Evolutionary conservation across 2,113 vertebrate species (phyloP).

Genomic region (Anthoscopus minutus): DNA sequence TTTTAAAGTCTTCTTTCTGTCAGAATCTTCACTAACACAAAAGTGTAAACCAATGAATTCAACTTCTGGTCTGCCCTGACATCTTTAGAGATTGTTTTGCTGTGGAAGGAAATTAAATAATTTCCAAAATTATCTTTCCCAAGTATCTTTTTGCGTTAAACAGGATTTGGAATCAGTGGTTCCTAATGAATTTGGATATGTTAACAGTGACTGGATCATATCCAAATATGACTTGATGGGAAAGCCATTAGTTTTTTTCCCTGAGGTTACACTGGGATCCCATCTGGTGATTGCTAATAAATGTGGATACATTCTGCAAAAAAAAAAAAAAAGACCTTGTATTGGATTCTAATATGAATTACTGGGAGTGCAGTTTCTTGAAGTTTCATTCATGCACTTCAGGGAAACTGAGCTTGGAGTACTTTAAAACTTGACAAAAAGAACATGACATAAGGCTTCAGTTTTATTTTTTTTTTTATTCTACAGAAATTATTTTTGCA

Average conservation of each 20-base stretch:
- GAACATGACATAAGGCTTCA: background rate
- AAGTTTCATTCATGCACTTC: background rate
- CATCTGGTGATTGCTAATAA: constrained; percentile 61
- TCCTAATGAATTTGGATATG: constrained; percentile 49
- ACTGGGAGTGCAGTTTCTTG: background rate
- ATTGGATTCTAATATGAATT: constrained; percentile 6
- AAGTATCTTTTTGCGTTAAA: constrained; percentile 3
- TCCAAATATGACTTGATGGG: constrained; percentile 61
- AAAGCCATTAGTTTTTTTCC: constrained; percentile 59
- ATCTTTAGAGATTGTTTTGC: background rate
- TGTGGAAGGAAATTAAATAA: constrained; percentile 12
- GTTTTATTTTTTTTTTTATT: background rate
- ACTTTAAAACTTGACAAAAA: background rate
- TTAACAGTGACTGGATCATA: constrained; percentile 47
- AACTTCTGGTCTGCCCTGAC: background rate
- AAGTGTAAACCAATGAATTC: background rate
- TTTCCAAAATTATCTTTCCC: background rate
- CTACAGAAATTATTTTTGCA: background rate
- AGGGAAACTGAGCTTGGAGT: background rate
- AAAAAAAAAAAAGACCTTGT: background rate
- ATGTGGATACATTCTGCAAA: background rate
- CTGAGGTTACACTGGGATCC: constrained; percentile 50
- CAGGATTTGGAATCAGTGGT: constrained; percentile 14
- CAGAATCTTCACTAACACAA: background rate
- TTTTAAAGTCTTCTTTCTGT: background rate